Evolutionary conservation across 2,888 invertebrate species (phyloP).

Genomic region (Ophonus ardosiacus): DNA sequence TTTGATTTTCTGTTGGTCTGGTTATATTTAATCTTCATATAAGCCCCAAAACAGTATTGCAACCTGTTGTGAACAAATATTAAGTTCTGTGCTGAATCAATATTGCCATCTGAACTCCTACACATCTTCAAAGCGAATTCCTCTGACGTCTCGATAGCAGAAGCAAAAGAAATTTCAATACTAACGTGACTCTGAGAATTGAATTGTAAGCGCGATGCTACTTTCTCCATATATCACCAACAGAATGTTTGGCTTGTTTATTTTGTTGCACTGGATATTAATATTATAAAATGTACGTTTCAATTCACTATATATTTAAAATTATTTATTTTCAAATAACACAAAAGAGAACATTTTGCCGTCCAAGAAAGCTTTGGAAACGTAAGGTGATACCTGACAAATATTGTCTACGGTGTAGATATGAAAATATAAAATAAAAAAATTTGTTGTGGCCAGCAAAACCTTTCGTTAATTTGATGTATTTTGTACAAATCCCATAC

Average conservation of each 20-base stretch:
- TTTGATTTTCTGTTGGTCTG: background rate
- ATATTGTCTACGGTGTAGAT: too few species aligned
- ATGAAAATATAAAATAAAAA: background rate
- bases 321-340: too few species aligned
- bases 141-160: slow-evolving; percentile 27
- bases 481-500: background rate
- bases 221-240: slow-evolving; percentile 14
- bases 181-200: slow-evolving; percentile 24
- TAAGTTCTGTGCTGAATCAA: slow-evolving; percentile 36
- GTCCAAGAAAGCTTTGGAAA: too few species aligned
- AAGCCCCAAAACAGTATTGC: slow-evolving; percentile 3
- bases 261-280: background rate
- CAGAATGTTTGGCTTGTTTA: background rate
- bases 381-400: too few species aligned
- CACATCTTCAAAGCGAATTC: slow-evolving; percentile 14
- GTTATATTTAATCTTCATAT: background rate
- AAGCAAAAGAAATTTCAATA: slow-evolving; percentile 42
- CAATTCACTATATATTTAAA: background rate
- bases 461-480: background rate
- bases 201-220: slow-evolving; percentile 12
- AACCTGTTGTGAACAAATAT: slow-evolving; percentile 44
- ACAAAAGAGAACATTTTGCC: too few species aligned
- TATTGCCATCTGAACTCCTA: slow-evolving; percentile 8
- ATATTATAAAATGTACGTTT: background rate
- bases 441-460: background rate